Conservation (phyloP, 2,113 vertebrate genomes). For the Zosterops japonicus region DNA sequence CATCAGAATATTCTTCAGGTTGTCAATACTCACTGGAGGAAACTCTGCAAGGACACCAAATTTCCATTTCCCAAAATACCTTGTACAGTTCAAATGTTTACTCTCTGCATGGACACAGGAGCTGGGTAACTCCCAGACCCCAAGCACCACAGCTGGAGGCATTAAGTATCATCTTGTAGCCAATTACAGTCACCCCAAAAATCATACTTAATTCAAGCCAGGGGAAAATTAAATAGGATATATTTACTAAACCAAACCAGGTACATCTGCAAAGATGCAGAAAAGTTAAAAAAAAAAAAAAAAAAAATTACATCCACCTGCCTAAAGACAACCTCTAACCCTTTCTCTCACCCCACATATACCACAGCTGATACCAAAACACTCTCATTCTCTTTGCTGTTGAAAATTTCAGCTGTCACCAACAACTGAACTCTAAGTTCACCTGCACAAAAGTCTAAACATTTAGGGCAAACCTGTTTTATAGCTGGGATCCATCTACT, state of each 20-base stretch:
- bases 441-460: background rate
- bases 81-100: background rate
- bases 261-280: background rate
- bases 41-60: background rate
- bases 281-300: background rate
- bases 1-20: background rate
- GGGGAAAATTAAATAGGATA: background rate
- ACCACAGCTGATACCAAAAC: background rate
- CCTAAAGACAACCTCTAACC: background rate
- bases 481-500: background rate
- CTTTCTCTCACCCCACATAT: background rate
- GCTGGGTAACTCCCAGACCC: background rate
- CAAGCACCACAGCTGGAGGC: background rate
- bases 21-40: background rate
- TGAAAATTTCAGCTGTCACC: background rate
- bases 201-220: background rate
- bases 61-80: background rate
- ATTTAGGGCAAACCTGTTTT: background rate
- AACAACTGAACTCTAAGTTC: background rate
- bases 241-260: background rate
- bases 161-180: background rate
- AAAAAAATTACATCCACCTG: background rate
- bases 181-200: background rate
- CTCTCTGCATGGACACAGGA: background rate
- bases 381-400: background rate